These are phyloP conservation scores for Chelidonichthys spinosus DNA, from an alignment of 2,797 vertebrate species.

Conservation along the genomic window DNA sequence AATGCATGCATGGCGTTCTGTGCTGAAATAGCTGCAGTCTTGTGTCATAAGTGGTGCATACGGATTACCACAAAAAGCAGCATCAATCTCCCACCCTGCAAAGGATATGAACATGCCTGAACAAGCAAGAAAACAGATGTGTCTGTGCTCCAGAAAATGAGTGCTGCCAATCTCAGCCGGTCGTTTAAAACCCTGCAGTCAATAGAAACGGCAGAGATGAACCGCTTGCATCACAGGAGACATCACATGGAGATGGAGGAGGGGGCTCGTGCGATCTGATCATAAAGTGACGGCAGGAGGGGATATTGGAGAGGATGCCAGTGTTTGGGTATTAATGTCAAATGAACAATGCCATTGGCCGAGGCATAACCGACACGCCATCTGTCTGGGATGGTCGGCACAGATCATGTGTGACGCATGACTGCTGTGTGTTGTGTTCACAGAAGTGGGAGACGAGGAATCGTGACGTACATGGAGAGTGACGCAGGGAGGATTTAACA, in stretches of 20 bases:
- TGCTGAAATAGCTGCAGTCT: conserved; percentile 21
- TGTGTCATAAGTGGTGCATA: conserved; percentile 28
- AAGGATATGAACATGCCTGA: conserved; percentile 57
- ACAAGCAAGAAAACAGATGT: conserved; percentile 60
- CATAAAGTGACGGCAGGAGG: conserved; percentile 55
- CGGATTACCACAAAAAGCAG: conserved; percentile 62
- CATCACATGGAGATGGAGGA: conserved; percentile 30
- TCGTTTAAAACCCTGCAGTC: conserved; percentile 55
- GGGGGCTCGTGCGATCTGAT: conserved; percentile 58
- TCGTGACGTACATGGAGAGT: conserved; percentile 52
- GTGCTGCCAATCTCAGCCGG: conserved; percentile 60
- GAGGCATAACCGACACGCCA: conserved; percentile 63
- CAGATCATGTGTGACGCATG: conserved; percentile 58
- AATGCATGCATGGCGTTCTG: conserved; percentile 3
- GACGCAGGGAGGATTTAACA: conserved; percentile 62
- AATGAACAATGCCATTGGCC: conserved; percentile 79
- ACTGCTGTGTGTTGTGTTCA: conserved; percentile 28
- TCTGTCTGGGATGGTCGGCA: conserved; percentile 63
- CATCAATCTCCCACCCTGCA: conserved; percentile 47
- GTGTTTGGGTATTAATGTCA: conserved; percentile 78
- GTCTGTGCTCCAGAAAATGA: conserved; percentile 49
- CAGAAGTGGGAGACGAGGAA: conserved; percentile 22
- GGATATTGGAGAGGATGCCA: conserved; percentile 57
- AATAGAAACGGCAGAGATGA: conserved; percentile 32
- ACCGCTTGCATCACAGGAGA: conserved; percentile 53